These are phyloP conservation scores for Sarcophaga subvicina DNA, from an alignment of 2,888 invertebrate species.

Conservation along the genomic window DNA sequence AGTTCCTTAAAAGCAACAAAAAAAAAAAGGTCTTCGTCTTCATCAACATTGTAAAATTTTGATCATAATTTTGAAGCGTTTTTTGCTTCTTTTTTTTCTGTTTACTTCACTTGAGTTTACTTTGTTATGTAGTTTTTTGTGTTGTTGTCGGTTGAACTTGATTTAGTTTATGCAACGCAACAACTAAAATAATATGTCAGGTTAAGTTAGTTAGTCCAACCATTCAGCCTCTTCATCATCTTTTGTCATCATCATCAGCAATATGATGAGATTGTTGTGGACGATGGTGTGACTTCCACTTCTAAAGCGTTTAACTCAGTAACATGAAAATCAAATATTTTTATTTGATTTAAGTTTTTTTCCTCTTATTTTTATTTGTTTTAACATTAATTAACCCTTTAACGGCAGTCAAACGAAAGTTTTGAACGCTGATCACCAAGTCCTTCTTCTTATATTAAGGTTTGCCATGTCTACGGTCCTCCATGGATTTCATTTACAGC, in stretches of 20 bases:
- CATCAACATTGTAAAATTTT: background rate
- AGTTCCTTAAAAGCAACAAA: background rate
- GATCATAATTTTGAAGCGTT: background rate
- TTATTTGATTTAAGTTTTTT: background rate
- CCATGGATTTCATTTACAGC: constrained; percentile 37
- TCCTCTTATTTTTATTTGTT: background rate
- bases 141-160: constrained; percentile 26
- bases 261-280: constrained; percentile 18
- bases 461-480: constrained; percentile 3
- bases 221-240: constrained; percentile 50
- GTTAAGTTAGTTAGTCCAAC: background rate
- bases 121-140: background rate
- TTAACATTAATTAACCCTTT: constrained; percentile 11
- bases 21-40: background rate
- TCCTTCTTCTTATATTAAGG: background rate
- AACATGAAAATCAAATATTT: background rate
- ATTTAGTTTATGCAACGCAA: constrained; percentile 45
- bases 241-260: constrained; percentile 33
- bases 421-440: too few species aligned
- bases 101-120: background rate
- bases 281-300: constrained; percentile 57
- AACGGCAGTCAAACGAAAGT: background rate
- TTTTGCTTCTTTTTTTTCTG: background rate
- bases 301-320: background rate
- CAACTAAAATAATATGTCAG: constrained; percentile 43